phyloP scores from a whole-genome alignment of 1,140 invertebrate genomes.

The Leptopilina clavipes region DNA sequence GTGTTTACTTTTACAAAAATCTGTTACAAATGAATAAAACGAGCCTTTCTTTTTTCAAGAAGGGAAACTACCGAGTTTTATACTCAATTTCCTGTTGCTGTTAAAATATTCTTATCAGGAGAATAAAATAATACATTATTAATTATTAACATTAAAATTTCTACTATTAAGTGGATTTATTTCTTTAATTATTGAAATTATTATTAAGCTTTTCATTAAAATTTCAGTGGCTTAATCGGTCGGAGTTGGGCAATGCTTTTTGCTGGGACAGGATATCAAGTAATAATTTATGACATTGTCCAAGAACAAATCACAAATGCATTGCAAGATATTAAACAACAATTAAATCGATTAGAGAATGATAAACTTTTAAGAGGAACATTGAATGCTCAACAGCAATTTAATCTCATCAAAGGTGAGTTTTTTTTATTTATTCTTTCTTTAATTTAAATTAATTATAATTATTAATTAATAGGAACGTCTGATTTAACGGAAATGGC shows the following conservation, averaged over 20 bases:
- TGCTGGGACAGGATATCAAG: conserved; percentile 92
- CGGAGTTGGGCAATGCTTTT: conserved; percentile 97
- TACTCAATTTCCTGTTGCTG: neutral
- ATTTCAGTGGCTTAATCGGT: conserved; percentile 91
- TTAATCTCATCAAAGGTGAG: conserved; percentile 85
- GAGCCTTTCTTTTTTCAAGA: neutral
- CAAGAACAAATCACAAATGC: conserved; percentile 84
- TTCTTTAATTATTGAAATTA: neutral
- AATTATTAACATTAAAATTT: no score
- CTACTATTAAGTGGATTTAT: no score
- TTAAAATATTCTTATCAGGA: no score
- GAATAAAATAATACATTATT: no score
- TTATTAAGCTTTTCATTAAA: conserved; percentile 34
- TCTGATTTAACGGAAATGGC: conserved; percentile 80
- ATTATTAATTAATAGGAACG: conserved; percentile 74
- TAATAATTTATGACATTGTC: conserved; percentile 89
- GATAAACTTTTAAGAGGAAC: conserved; percentile 84
- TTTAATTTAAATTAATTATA: conserved; percentile 1
- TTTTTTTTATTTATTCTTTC: neutral
- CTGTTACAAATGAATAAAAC: neutral
- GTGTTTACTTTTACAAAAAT: conserved; percentile 11
- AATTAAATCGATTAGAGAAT: conserved; percentile 83
- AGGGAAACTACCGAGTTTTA: neutral
- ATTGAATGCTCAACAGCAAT: conserved; percentile 84
- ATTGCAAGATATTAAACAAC: conserved; percentile 82